These are phyloP conservation scores for Clarias pachynema DNA, from an alignment of 2,797 vertebrate genomes.

Conservation along the genomic window DNA sequence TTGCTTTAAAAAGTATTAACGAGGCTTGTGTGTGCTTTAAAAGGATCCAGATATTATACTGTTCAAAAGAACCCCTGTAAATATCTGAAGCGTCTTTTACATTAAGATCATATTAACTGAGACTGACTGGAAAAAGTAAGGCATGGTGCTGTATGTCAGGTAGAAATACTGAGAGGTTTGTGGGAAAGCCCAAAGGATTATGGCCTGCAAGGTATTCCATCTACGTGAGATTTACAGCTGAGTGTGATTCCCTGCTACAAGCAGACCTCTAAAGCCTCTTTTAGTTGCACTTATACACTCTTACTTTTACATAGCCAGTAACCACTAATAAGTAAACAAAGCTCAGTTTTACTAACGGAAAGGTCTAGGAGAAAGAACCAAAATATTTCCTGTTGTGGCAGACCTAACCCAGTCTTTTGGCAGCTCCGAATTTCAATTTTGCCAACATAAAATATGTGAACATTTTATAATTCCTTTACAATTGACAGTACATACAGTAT, in stretches of 20 bases:
- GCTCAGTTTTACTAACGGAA: slow-evolving; percentile 64
- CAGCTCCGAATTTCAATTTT: slow-evolving; percentile 55
- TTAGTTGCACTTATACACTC: slow-evolving; percentile 60
- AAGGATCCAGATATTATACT: slow-evolving; percentile 5
- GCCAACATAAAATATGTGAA: slow-evolving; percentile 58
- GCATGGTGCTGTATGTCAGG: slow-evolving; percentile 60
- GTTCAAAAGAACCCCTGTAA: slow-evolving; percentile 61
- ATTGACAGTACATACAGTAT: slow-evolving; percentile 55
- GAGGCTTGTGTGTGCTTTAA: not conserved
- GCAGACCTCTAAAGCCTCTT: slow-evolving; percentile 64
- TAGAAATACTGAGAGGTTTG: slow-evolving; percentile 57
- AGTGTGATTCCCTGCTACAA: slow-evolving; percentile 61
- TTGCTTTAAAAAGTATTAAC: not conserved
- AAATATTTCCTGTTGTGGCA: slow-evolving; percentile 68
- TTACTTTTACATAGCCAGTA: slow-evolving; percentile 65
- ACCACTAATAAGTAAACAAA: slow-evolving; percentile 69
- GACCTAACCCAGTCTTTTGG: slow-evolving; percentile 59
- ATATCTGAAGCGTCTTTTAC: slow-evolving; percentile 60
- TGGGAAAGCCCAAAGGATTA: slow-evolving; percentile 64
- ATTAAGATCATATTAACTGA: slow-evolving; percentile 67
- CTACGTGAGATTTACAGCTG: slow-evolving; percentile 72
- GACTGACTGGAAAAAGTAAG: slow-evolving; percentile 73
- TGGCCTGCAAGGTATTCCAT: slow-evolving; percentile 67
- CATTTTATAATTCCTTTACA: slow-evolving; percentile 60
- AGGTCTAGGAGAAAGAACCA: slow-evolving; percentile 64